These are phyloP conservation scores for Osmoderma eremita DNA, from an alignment of 2,888 invertebrate species.

Conservation along the genomic window DNA sequence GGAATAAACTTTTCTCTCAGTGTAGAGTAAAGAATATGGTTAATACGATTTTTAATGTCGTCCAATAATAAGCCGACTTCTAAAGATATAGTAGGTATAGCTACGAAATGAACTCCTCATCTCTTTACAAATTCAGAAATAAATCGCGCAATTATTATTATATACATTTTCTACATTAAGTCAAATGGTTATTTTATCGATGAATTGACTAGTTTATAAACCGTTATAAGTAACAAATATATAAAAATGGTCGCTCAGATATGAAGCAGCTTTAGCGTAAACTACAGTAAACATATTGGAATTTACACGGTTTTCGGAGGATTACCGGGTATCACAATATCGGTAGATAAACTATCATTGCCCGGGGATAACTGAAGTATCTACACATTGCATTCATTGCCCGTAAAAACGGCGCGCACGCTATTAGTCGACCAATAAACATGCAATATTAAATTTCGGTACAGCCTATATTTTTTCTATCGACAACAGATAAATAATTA, in stretches of 20 bases:
- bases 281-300: slow-evolving; percentile 25
- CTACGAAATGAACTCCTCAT: no score
- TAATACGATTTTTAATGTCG: no score
- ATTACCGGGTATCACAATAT: slow-evolving; percentile 17
- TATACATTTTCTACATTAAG: no score
- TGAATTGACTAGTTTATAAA: no score
- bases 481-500: slow-evolving; percentile 23
- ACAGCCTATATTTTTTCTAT: slow-evolving; percentile 31
- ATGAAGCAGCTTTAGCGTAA: not conserved
- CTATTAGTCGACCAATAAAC: slow-evolving; percentile 20
- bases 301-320: slow-evolving; percentile 20
- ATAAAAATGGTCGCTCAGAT: slow-evolving; percentile 13
- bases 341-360: slow-evolving; percentile 31
- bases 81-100: no score
- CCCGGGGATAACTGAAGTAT: slow-evolving; percentile 14
- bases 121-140: no score
- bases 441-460: slow-evolving; percentile 18
- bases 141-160: no score
- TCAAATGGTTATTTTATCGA: no score
- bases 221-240: not conserved
- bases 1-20: no score
- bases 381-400: slow-evolving; percentile 10
- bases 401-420: not conserved
- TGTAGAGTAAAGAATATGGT: no score
- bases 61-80: no score